A percentile compares a stretch with the other conserved stretches of the same genome.
Conservation (phyloP, 2,888 invertebrate genomes). For the Meta bourneti region DNA sequence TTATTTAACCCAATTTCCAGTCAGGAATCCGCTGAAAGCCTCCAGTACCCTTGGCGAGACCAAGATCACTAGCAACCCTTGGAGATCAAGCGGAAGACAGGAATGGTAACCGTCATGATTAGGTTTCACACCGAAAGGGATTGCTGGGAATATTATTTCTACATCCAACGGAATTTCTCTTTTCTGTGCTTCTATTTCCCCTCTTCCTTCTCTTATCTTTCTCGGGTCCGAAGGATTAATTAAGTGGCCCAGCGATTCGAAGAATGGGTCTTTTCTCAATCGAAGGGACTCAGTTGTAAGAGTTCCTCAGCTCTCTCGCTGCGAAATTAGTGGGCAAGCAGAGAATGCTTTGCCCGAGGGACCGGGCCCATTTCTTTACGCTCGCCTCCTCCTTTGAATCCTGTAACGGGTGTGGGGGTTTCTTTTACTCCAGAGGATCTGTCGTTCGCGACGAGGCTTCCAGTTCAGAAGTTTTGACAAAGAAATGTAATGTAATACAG, state of each 20-base stretch:
- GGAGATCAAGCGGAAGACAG: background rate
- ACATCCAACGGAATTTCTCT: conserved; percentile 14
- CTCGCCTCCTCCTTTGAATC: background rate
- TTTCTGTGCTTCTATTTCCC: conserved; percentile 29
- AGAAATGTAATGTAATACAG: too few relatives aligned
- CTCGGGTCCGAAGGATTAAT: conserved; percentile 53
- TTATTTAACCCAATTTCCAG: too few relatives aligned
- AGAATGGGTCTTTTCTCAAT: conserved; percentile 38
- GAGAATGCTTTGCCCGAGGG: background rate
- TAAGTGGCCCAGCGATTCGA: conserved; percentile 36
- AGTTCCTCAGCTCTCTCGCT: background rate
- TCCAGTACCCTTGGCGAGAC: too few relatives aligned
- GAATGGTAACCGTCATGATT: conserved; percentile 58
- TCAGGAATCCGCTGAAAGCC: too few relatives aligned
- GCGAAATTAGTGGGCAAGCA: conserved; percentile 11
- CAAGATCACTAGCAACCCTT: background rate
- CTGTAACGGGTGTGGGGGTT: background rate
- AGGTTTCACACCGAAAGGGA: conserved; percentile 56
- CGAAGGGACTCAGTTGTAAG: conserved; percentile 8
- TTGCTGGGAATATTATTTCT: conserved; percentile 64
- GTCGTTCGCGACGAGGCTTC: background rate
- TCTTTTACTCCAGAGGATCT: background rate
- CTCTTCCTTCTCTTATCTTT: conserved; percentile 4
- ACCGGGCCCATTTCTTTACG: background rate
- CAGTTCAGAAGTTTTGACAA: background rate